These are phyloP conservation scores for Dermatophagoides farinae DNA, from an alignment of 1,140 invertebrate species.

Conservation along the genomic window DNA sequence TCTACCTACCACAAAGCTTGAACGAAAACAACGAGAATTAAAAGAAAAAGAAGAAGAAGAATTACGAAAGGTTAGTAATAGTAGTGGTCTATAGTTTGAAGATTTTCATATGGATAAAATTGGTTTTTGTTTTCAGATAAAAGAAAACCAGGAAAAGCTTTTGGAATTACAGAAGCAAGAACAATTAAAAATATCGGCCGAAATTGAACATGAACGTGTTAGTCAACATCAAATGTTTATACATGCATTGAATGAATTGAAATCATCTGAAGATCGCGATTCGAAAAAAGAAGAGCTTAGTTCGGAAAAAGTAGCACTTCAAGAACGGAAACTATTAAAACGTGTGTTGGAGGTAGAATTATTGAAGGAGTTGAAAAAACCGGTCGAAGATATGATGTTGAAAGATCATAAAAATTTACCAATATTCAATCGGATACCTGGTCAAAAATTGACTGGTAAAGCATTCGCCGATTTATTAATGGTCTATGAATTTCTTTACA, in stretches of 20 bases:
- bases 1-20: neutral
- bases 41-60: conserved; percentile 6
- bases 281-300: conserved; percentile 54
- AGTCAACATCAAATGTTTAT: conserved; percentile 72
- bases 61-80: neutral
- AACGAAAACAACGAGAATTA: neutral
- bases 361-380: conserved; percentile 58
- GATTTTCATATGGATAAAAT: too few relatives aligned
- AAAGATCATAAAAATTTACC: conserved; percentile 39
- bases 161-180: conserved; percentile 60
- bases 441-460: conserved; percentile 55
- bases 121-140: too few relatives aligned
- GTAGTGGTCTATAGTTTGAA: too few relatives aligned
- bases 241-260: conserved; percentile 57
- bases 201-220: conserved; percentile 59
- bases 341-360: conserved; percentile 61
- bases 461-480: conserved; percentile 77
- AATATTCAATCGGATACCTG: conserved; percentile 49
- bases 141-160: conserved; percentile 33
- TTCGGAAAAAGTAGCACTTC: conserved; percentile 50
- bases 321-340: conserved; percentile 58
- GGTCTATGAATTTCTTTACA: conserved; percentile 84
- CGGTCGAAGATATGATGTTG: conserved; percentile 37
- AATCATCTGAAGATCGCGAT: conserved; percentile 65
- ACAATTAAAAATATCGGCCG: conserved; percentile 52